phyloP scores from a whole-genome alignment of 2,113 vertebrate genomes.

The Perccottus glenii region DNA sequence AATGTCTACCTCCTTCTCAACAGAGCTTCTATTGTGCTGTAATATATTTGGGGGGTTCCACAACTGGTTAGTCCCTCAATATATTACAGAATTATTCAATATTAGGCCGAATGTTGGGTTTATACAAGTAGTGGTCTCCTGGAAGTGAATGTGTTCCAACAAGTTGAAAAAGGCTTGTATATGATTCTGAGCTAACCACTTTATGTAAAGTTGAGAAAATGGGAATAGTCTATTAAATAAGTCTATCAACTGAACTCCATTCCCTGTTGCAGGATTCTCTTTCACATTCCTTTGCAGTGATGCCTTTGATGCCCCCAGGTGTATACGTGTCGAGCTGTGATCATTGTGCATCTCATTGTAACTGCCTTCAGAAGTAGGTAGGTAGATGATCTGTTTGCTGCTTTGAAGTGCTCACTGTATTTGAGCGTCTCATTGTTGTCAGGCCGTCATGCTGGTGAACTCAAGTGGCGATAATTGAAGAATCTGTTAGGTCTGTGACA shows the following conservation, averaged over 20 bases:
- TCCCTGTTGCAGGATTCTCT: slow-evolving; percentile 32
- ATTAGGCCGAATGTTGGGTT: not conserved
- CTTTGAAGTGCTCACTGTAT: slow-evolving; percentile 18
- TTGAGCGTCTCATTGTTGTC: slow-evolving; percentile 8
- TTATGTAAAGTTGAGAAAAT: not conserved
- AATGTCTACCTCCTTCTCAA: slow-evolving; percentile 30
- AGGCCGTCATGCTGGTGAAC: slow-evolving; percentile 4
- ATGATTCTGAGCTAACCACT: not conserved
- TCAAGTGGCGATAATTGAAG: slow-evolving; percentile 23
- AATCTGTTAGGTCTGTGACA: slow-evolving; percentile 18
- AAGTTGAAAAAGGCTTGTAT: not conserved
- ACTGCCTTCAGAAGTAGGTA: slow-evolving; percentile 7
- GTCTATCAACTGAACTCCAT: slow-evolving; percentile 24
- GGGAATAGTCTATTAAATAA: slow-evolving; percentile 42
- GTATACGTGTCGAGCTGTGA: slow-evolving; percentile 16
- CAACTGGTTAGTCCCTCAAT: not conserved
- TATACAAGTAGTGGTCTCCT: not conserved
- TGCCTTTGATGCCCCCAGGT: slow-evolving; percentile 51
- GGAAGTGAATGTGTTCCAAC: not conserved
- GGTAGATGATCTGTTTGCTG: slow-evolving; percentile 14
- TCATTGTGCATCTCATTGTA: slow-evolving; percentile 24
- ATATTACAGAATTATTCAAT: not conserved
- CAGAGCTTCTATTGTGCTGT: slow-evolving; percentile 34
- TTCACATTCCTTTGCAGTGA: slow-evolving; percentile 39
- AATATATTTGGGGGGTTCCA: not conserved